Percentiles rank a stretch among this genome's conserved stretches.
Evolutionary conservation across 1,140 invertebrate genomes (phyloP).

Genomic region (Drosophila chauvacae): DNA sequence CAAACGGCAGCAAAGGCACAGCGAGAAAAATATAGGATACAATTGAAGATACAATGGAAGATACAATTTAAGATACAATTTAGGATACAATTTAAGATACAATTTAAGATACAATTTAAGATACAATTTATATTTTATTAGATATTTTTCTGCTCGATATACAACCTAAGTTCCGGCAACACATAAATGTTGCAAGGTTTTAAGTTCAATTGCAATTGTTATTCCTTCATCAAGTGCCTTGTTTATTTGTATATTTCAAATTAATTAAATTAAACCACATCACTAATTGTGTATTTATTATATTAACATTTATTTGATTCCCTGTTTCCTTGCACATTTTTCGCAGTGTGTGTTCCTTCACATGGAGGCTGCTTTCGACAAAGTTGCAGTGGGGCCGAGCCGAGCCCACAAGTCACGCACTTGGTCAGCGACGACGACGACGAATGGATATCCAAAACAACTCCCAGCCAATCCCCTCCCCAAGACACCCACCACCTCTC

Average conservation of each 20-base stretch:
- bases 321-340: neutral
- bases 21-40: neutral
- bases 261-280: neutral
- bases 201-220: neutral
- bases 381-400: conserved; percentile 32
- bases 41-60: too few species aligned
- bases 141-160: too few species aligned
- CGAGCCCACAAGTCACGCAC: conserved; percentile 79
- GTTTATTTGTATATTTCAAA: neutral
- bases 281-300: neutral
- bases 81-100: too few species aligned
- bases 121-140: too few species aligned
- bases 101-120: too few species aligned
- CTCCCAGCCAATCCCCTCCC: conserved; percentile 25
- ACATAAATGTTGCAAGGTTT: too few species aligned
- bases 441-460: conserved; percentile 48
- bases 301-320: too few species aligned
- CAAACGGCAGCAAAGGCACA: conserved; percentile 28
- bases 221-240: neutral
- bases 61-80: too few species aligned
- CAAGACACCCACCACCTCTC: neutral
- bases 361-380: conserved; percentile 42
- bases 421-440: conserved; percentile 58
- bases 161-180: too few species aligned
- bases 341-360: neutral